Evolutionary conservation across 2,888 invertebrate genomes (phyloP).

Genomic region (Drosophila kambysellisi): DNA sequence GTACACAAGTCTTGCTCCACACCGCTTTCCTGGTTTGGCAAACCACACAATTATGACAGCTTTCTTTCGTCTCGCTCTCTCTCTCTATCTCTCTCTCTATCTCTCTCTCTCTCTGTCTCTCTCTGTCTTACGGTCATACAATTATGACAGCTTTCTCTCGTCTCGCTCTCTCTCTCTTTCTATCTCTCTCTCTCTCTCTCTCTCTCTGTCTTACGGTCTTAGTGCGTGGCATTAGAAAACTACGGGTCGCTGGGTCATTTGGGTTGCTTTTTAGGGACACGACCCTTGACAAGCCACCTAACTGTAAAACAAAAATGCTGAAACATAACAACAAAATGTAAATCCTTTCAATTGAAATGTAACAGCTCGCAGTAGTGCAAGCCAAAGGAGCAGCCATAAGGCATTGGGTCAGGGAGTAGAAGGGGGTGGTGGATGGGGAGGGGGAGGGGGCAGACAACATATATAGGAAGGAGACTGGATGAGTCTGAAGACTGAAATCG

Average conservation of each 20-base stretch:
- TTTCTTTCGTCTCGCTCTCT: not conserved
- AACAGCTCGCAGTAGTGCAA: conserved; percentile 55
- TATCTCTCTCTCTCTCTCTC: conserved; percentile 7
- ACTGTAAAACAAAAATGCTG: conserved; percentile 75
- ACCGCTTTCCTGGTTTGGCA: conserved; percentile 15
- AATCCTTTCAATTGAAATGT: conserved; percentile 81
- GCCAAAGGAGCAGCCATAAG: conserved; percentile 37
- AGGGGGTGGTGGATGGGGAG: not conserved
- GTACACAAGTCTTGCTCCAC: conserved; percentile 12
- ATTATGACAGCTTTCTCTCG: conserved; percentile 45
- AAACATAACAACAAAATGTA: conserved; percentile 77
- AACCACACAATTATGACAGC: conserved; percentile 69
- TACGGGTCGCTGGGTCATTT: conserved; percentile 14
- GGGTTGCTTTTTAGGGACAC: conserved; percentile 28
- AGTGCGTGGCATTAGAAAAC: conserved; percentile 57
- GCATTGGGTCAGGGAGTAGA: not conserved
- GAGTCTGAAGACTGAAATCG: conserved; percentile 13
- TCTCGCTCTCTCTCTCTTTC: too few species aligned
- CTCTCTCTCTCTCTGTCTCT: not conserved
- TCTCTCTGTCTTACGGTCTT: not conserved
- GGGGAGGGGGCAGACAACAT: not conserved
- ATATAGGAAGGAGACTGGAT: not conserved
- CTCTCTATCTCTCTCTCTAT: not conserved
- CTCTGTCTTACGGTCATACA: conserved; percentile 46
- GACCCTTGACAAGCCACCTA: conserved; percentile 58